Evolutionary conservation across 2,797 vertebrate genomes (phyloP).

Genomic region (Mionectes olivaceus): DNA sequence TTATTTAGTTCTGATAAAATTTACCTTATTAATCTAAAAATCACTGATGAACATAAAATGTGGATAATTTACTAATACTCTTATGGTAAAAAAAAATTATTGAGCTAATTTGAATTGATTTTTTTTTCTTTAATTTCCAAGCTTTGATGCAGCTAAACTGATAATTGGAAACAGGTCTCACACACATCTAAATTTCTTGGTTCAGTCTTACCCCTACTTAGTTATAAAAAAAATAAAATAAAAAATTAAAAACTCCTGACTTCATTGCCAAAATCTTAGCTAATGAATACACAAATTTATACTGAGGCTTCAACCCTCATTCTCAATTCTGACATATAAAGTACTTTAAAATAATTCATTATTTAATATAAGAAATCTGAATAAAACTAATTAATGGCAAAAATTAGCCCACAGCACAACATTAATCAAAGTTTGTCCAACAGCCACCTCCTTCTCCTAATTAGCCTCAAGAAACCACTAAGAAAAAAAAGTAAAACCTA

Average conservation of each 20-base stretch:
- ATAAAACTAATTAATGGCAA: slow-evolving; percentile 42
- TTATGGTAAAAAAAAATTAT: neutral
- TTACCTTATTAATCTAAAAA: neutral
- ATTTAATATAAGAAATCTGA: slow-evolving; percentile 2
- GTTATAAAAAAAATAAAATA: neutral
- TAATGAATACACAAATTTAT: neutral
- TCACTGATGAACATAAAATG: neutral
- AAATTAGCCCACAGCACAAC: slow-evolving; percentile 39
- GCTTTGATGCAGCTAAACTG: slow-evolving; percentile 2
- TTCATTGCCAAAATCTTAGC: neutral
- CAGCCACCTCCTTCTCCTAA: slow-evolving; percentile 16
- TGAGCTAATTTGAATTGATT: neutral
- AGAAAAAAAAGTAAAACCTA: neutral
- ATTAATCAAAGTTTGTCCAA: slow-evolving; percentile 45
- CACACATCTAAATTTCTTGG: neutral
- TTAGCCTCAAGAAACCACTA: slow-evolving; percentile 23
- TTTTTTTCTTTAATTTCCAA: neutral
- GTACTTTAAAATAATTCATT: neutral
- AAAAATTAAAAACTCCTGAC: neutral
- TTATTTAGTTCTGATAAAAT: neutral
- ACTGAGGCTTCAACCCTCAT: neutral
- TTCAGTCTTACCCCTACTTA: neutral
- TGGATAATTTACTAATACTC: neutral
- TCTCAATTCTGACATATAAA: neutral
- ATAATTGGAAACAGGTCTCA: neutral